phyloP scores from a whole-genome alignment of 2,797 vertebrate genomes.

The Pangasius larnaudii region DNA sequence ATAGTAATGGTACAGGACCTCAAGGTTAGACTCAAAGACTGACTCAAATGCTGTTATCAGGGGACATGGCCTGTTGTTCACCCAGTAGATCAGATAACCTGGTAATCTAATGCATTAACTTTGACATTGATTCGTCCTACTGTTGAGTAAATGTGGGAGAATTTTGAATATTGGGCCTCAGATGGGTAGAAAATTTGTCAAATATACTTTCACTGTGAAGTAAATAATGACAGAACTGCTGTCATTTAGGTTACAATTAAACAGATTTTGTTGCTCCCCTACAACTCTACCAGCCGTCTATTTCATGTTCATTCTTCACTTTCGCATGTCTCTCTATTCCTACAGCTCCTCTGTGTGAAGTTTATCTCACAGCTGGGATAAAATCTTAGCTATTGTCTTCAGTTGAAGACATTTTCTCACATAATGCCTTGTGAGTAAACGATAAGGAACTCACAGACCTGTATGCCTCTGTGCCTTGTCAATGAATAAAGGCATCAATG shows the following conservation, averaged over 20 bases:
- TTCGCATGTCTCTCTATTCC: constrained; percentile 3
- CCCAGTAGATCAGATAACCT: background rate
- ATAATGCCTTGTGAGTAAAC: background rate
- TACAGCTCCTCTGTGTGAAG: background rate
- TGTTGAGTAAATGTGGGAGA: background rate
- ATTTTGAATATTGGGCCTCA: background rate
- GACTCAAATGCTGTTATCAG: background rate
- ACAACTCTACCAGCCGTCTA: background rate
- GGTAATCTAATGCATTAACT: background rate
- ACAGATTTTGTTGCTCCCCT: background rate
- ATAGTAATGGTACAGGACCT: background rate
- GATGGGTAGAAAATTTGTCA: background rate
- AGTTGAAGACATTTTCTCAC: background rate
- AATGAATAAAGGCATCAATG: background rate
- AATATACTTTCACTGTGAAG: background rate
- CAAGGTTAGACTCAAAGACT: background rate
- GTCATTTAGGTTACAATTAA: constrained; percentile 6
- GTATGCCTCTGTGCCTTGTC: background rate
- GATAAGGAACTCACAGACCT: background rate
- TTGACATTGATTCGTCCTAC: background rate
- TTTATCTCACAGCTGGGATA: constrained; percentile 1
- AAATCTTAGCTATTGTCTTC: background rate
- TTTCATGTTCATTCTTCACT: background rate
- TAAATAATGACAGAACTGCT: background rate
- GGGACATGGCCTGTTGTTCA: background rate